A percentile compares a stretch with the other conserved stretches of the same genome.
These are phyloP conservation scores for Noctua fimbriata DNA, from an alignment of 2,888 invertebrate genomes.

Conservation along the genomic window DNA sequence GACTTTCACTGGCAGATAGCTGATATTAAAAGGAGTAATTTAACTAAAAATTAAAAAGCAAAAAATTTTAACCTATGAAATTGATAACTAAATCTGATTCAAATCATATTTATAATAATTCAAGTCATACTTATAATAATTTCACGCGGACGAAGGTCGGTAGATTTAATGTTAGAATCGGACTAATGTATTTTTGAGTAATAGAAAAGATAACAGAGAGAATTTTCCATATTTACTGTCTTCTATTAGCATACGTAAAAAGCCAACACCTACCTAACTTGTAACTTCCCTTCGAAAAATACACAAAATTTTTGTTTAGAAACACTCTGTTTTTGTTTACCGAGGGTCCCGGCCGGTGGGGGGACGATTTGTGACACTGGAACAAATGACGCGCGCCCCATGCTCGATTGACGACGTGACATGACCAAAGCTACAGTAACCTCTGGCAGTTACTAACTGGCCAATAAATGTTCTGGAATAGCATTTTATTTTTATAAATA, in stretches of 20 bases:
- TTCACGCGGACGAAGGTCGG: too few relatives aligned
- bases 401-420: conserved; percentile 79
- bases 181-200: not conserved
- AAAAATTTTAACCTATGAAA: too few relatives aligned
- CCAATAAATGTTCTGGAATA: conserved; percentile 37
- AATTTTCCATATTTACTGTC: conserved; percentile 3
- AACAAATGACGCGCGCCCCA: conserved; percentile 83
- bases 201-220: not conserved
- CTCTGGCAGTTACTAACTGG: conserved; percentile 61
- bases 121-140: too few relatives aligned
- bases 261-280: conserved; percentile 1
- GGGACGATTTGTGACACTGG: conserved; percentile 82
- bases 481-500: conserved; percentile 20
- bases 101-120: too few relatives aligned
- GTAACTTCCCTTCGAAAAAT: conserved; percentile 40
- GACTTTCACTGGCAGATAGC: too few relatives aligned
- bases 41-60: too few relatives aligned
- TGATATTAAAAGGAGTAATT: too few relatives aligned
- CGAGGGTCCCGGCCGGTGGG: conserved; percentile 73
- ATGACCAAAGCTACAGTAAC: conserved; percentile 66
- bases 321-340: conserved; percentile 84
- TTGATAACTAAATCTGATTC: too few relatives aligned
- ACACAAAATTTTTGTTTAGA: conserved; percentile 75
- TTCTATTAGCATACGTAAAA: conserved; percentile 32
- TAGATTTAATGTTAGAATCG: not conserved